Base-by-base conservation (phyloP, 1,140 invertebrate species). In the Aphelinus certus region DNA sequence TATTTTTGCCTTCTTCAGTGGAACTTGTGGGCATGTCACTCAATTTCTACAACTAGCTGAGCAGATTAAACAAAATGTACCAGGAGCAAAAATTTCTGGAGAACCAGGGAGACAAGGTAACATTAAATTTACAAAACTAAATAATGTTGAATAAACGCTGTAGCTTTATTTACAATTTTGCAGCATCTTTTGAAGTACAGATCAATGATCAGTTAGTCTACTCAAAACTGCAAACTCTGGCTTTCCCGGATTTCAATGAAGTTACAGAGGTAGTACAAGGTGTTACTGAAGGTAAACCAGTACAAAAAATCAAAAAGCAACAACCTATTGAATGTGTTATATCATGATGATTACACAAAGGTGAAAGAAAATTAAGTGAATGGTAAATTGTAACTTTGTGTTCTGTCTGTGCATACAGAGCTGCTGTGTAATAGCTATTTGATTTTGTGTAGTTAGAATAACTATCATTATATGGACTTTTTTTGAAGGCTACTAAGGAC, bases 101-200 rank as follows among this genome's bases (percentile, higher is more conserved):
- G 85, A 79, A 48, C 84, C 88, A 73, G 91, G 92, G 70, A 86
- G 91, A 71, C 88, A 88, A 88, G 89, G 91, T 91, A 67, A 49
- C 63, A 64, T 64, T 58, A 72, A 26, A 46, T 7, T 57, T 69
- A 9, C 3, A 73, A 42, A 64, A 48, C 10, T 53, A 53, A 53
- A 9, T 53, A 6, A 53, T 53, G 4, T 53, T 53, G 51, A 9
- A 53, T 53, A 6, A 53, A 53, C 4, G 9, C 51, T 53, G 9
- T 53, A 53, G 26, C 26, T 26, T 53, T 53, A 53, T 6, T 9
- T 9, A 4, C 0, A 6, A 9, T 53, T 79, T 88, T 89, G 55
- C 84, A 92, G 92, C 89, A 70, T 90, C 91, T 2, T 93, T 93
- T 87, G 92, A 93, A 86, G 88, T 93, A 43, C 82, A 83, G 60